phyloP scores from a whole-genome alignment of 2,797 vertebrate species.

The Tokudaia tokunoshimensis region DNA sequence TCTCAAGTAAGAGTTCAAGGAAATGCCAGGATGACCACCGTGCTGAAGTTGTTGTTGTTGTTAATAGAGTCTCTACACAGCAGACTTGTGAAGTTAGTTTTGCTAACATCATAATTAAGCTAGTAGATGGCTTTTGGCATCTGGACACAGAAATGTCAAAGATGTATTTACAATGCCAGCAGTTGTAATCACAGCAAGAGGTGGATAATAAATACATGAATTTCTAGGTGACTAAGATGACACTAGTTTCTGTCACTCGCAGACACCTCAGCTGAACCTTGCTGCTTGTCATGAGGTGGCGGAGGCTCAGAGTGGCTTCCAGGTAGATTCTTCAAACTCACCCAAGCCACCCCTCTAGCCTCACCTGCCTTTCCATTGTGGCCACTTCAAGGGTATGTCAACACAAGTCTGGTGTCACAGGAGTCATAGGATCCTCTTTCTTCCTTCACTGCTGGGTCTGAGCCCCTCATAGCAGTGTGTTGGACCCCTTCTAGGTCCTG shows the following conservation, averaged over 20 bases:
- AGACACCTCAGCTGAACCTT: neutral
- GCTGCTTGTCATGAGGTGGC: neutral
- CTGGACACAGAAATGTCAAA: neutral
- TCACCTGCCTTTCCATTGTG: neutral
- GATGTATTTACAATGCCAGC: neutral
- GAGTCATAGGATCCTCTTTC: neutral
- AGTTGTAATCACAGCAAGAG: neutral
- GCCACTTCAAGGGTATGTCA: fast-evolving
- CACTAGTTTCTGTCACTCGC: neutral
- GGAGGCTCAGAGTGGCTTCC: neutral
- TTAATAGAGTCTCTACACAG: neutral
- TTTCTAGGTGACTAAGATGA: neutral
- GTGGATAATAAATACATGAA: neutral
- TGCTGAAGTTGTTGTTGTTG: neutral
- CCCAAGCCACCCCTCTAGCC: neutral
- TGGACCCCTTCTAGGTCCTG: fast-evolving
- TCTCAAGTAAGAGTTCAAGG: neutral
- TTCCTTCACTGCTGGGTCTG: neutral
- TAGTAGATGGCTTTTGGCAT: neutral
- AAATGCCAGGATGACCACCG: neutral
- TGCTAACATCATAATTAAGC: slow-evolving; percentile 16
- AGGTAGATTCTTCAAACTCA: neutral
- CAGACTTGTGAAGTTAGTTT: neutral
- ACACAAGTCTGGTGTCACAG: fast-evolving
- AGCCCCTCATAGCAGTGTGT: neutral